A percentile compares a stretch with the other conserved stretches of the same genome.
phyloP scores from a whole-genome alignment of 2,113 vertebrate genomes.

The Bubo bubo region DNA sequence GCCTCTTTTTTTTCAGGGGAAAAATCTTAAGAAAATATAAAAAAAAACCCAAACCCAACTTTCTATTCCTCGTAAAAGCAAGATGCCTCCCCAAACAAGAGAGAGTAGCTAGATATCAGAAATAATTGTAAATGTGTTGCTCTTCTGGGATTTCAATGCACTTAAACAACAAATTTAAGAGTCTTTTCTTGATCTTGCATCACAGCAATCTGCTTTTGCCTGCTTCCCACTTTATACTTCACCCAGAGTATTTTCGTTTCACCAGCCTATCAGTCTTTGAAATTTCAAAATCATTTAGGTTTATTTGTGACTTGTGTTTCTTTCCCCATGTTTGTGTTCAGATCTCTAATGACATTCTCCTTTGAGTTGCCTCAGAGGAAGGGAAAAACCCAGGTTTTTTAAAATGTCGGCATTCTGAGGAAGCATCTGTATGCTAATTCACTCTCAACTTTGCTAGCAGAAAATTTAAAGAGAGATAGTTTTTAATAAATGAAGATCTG shows the following conservation, averaged over 20 bases:
- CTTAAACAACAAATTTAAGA: background rate
- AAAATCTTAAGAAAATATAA: background rate
- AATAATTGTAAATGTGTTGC: background rate
- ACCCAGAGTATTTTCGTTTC: background rate
- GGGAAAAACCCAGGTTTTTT: constrained; percentile 30
- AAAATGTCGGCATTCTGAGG: constrained; percentile 3
- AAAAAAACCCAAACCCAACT: background rate
- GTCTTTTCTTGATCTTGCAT: background rate
- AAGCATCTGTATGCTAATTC: constrained; percentile 64
- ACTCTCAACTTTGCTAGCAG: constrained; percentile 15
- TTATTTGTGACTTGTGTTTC: background rate
- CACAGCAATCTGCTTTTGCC: background rate
- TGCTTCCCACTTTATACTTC: background rate
- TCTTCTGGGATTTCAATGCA: background rate
- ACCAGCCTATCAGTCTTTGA: background rate
- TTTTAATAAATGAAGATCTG: background rate
- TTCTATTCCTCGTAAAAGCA: accelerated
- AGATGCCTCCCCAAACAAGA: background rate
- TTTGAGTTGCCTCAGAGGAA: constrained; percentile 42
- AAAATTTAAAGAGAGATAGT: constrained; percentile 46
- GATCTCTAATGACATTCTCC: constrained; percentile 8
- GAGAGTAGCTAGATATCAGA: background rate
- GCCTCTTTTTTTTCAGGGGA: background rate
- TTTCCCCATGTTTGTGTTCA: background rate
- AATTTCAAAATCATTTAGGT: background rate